Conservation (phyloP, 2,888 invertebrate genomes). For the Mythimna ferrago region DNA sequence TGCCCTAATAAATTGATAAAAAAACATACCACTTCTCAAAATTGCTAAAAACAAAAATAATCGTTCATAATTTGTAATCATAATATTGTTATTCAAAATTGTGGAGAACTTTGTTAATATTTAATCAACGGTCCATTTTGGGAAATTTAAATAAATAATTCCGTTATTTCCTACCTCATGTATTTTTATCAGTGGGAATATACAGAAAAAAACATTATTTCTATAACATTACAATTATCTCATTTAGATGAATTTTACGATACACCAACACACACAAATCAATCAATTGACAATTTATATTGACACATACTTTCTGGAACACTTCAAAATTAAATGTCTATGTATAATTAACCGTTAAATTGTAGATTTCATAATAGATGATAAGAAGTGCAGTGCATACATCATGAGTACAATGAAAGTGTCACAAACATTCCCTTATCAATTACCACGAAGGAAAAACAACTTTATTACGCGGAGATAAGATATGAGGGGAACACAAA, state of each 20-base stretch:
- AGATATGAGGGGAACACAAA: constrained; percentile 43
- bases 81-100: constrained; percentile 5
- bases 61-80: constrained; percentile 3
- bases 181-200: not conserved
- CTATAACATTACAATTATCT: not conserved
- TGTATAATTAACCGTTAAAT: constrained; percentile 15
- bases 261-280: not conserved
- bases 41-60: not conserved
- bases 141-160: not conserved
- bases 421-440: constrained; percentile 44
- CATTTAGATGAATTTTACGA: constrained; percentile 7
- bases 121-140: not conserved
- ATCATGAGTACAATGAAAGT: constrained; percentile 42
- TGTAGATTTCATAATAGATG: constrained; percentile 45
- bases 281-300: not conserved
- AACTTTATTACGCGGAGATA: constrained; percentile 55
- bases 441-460: constrained; percentile 51
- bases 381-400: constrained; percentile 51
- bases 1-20: not conserved
- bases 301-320: constrained; percentile 17
- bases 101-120: not conserved
- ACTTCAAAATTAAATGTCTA: not conserved
- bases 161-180: not conserved
- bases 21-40: not conserved
- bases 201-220: not conserved